phyloP scores from a whole-genome alignment of 2,888 invertebrate species.

The Phortica magna region DNA sequence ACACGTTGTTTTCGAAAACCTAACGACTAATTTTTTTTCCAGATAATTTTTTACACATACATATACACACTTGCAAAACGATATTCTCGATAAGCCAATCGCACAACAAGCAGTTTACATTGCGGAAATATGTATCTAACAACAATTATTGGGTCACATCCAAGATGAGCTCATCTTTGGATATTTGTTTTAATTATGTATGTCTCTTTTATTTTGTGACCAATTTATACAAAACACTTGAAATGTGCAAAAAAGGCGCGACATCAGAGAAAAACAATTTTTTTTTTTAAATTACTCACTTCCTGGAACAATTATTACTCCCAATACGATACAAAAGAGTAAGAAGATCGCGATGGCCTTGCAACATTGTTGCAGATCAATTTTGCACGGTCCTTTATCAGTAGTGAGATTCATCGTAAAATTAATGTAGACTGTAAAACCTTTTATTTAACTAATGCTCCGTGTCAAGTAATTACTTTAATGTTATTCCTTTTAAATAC shows the following conservation, averaged over 20 bases:
- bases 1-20: neutral
- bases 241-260: too few species aligned
- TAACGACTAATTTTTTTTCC: too few species aligned
- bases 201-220: conserved; percentile 34
- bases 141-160: too few species aligned
- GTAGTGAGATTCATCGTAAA: conserved; percentile 62
- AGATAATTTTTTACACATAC: too few species aligned
- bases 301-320: conserved; percentile 53
- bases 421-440: neutral
- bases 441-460: neutral
- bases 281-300: conserved; percentile 49
- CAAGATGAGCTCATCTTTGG: neutral
- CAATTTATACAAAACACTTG: too few species aligned
- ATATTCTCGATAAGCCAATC: too few species aligned
- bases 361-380: conserved; percentile 62
- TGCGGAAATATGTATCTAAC: too few species aligned
- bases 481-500: neutral
- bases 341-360: conserved; percentile 61
- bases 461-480: neutral
- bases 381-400: conserved; percentile 62
- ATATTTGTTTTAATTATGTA: conserved; percentile 22
- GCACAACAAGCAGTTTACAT: too few species aligned
- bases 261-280: neutral
- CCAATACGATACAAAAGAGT: conserved; percentile 48
- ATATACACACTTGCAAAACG: too few species aligned